phyloP scores from a whole-genome alignment of 2,888 invertebrate genomes.

The Anaspis maculata region DNA sequence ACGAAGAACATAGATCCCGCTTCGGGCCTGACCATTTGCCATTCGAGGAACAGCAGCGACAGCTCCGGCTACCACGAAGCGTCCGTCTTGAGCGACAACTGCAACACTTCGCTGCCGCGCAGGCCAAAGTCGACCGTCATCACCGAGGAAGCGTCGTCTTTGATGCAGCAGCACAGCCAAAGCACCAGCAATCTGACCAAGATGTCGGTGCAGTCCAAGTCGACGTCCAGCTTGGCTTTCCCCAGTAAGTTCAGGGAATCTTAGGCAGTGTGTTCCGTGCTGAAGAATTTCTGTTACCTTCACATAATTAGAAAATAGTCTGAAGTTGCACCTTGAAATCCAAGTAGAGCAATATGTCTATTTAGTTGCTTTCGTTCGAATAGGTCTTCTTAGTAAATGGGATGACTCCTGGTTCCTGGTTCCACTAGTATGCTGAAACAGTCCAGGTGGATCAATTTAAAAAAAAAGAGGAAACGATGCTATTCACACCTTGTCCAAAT shows the following conservation, averaged over 20 bases:
- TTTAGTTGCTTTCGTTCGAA: no score
- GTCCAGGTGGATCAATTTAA: no score
- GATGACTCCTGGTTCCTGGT: no score
- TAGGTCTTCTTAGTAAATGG: no score
- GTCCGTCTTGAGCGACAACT: conserved; percentile 55
- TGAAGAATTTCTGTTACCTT: neutral
- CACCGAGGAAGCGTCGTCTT: conserved; percentile 18
- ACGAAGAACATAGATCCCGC: neutral
- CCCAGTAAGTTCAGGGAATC: conserved; percentile 30
- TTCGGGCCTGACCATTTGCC: conserved; percentile 47
- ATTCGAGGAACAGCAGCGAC: conserved; percentile 65
- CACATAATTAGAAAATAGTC: no score
- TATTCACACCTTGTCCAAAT: no score
- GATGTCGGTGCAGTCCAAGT: conserved; percentile 38
- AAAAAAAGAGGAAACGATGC: no score
- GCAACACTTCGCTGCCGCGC: conserved; percentile 38
- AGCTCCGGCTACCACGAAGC: conserved; percentile 67
- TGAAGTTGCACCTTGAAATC: no score
- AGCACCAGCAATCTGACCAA: conserved; percentile 36
- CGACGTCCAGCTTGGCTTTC: conserved; percentile 37
- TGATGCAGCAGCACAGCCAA: conserved; percentile 24
- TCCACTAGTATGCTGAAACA: no score
- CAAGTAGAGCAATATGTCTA: no score
- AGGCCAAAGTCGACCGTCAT: conserved; percentile 34
- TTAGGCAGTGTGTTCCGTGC: neutral